Base-by-base conservation (phyloP, 2,888 invertebrate genomes). In the Cantharis rustica region DNA sequence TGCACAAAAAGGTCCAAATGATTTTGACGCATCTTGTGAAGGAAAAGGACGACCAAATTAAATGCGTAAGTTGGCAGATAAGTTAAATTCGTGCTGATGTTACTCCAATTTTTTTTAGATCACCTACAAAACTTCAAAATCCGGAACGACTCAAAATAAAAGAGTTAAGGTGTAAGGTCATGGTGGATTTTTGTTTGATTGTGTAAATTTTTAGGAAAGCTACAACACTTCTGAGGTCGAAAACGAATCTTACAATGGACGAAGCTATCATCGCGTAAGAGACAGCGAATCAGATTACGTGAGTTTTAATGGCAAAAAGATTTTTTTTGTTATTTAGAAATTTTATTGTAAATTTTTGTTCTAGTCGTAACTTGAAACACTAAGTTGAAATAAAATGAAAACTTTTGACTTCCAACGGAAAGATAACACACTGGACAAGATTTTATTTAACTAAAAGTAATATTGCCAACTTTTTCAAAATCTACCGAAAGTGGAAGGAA, bases 11-110 rank as follows among this genome's bases (percentile, higher is more conserved):
- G 26, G 82, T 86, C 4, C 85, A 87, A 68, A 73, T 80, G 15
- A 81, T 85, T 75, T 79, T 88, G 27, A 84, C 86, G 1, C 82
- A 83, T 68, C 81, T 88, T 80, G 79, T 87, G 16, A 81, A 85
- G 66, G 85, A 85, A 68, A 86, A 86, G 78, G 86, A 86, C 26
- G 61, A 17, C 5, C n/a, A 47, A 47, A 47, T 77, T 17, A 31
- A 64, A 66, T 1, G 1, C 15, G 74, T 77, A 73, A 76, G 66
- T 69, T 16, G 1, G 7, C 13, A 13, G 15, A 15, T 16, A 7
- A 63, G 4, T 3, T 10, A 63, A 7, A 11, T 16, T 11, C 10
- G 17, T 16, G 4, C 9, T 0, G 0, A 1, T 11, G 16, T 63
- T 10, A 11, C 3, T 10, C 2, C 16, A 64, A 64, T 4, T 66